These are phyloP conservation scores for Amphiura filiformis DNA, from an alignment of 35 echinoderm and acorn worm species.

Conservation along the genomic window DNA sequence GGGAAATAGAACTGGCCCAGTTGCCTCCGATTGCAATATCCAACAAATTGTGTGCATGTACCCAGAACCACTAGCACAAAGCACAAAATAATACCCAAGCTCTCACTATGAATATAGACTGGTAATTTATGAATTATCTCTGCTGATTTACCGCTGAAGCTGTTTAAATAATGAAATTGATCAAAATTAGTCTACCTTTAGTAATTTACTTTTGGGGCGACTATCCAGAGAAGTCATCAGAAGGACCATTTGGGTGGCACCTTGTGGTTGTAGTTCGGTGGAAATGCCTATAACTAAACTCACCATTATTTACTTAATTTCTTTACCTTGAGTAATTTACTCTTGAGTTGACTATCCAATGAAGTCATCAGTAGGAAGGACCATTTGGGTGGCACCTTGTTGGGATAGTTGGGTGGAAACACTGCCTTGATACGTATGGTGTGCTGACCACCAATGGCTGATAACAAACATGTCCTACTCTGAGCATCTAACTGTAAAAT, in stretches of 20 bases:
- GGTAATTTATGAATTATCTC: too few species aligned
- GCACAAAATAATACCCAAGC: too few species aligned
- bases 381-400: conserved; percentile 56
- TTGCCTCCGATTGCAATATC: too few species aligned
- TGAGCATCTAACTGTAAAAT: conserved; percentile 47
- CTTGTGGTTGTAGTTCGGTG: conserved; percentile 49
- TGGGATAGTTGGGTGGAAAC: conserved; percentile 61
- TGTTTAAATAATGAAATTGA: too few species aligned
- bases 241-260: conserved; percentile 49
- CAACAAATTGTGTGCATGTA: too few species aligned
- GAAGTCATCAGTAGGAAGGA: conserved; percentile 48
- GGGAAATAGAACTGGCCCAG: too few species aligned
- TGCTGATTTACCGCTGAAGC: too few species aligned
- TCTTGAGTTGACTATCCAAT: conserved; percentile 56
- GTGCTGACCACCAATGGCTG: conserved; percentile 28
- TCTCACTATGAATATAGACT: too few species aligned
- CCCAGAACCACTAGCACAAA: too few species aligned
- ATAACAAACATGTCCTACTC: conserved; percentile 42
- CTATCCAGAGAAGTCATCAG: conserved; percentile 56
- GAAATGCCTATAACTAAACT: too few species aligned
- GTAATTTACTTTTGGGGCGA: conserved; percentile 50
- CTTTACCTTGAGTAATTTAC: conserved; percentile 49
- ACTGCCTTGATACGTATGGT: conserved; percentile 33
- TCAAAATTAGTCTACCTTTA: too few species aligned
- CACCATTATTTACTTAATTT: too few species aligned